Base-by-base conservation (phyloP, 2,888 invertebrate genomes). In the Eugnorisma glareosa region DNA sequence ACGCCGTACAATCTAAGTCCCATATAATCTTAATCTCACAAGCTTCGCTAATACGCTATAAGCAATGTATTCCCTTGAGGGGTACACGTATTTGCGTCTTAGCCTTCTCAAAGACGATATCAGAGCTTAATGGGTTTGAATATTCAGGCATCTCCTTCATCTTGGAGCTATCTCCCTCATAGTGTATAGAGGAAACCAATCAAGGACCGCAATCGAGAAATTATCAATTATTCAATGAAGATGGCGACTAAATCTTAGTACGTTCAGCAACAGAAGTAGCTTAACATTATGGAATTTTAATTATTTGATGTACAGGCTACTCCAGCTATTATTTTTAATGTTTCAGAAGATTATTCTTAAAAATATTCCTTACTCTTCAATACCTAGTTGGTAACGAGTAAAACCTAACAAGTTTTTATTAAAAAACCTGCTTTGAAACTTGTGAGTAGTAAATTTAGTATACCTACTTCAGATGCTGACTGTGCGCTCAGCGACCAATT, bases 101-200 rank as follows among this genome's bases (percentile, higher is more conserved):
- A 59, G 24, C 35, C 40, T 35, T 61, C 68, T 79, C 79, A 68
- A 72, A 77, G 78, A 69, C 54, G 43, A 67, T 31, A 18, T 40
- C 10, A 37, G 35, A 67, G 31, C 43, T 72, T 66, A 83, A 81
- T 72, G 43, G 64, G 4, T 5, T 66, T 79, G 40, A 81, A 84
- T 81, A 84, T 81, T 79, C 51, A 79, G 43, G 45, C 24, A 15
- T 51, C 51, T 37, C 11, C 69, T 73, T 79, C 45, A 72, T 79
- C 64, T 74, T 69, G 13, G 10, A 84, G 51, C 51, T 61, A 64
- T 68, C 57, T 71, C 61, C 51, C 43, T 77, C 57, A 83, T 77
- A 77, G 63, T 40, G 59, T 18, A 64, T 43, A 45, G 24, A 24
- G 15, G 8, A 48, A 64, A 69, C 31, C n/a, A 82, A 66, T 82